phyloP scores from a whole-genome alignment of 37 sponge, comb jelly and placozoan genomes.

The Theonella swinhoei region DNA sequence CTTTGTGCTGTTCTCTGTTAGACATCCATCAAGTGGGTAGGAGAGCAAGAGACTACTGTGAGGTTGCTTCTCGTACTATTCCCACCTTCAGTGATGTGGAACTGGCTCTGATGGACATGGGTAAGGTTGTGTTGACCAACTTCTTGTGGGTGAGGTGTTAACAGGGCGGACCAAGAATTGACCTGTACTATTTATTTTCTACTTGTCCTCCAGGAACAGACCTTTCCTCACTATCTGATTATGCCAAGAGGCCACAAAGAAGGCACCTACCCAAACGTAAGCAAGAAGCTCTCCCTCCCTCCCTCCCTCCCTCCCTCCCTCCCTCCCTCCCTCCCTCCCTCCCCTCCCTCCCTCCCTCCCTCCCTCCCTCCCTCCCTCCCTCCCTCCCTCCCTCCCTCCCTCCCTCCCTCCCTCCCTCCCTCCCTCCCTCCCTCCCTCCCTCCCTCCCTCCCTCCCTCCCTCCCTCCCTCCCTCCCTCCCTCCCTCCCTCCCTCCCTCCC shows the following conservation, averaged over 20 bases:
- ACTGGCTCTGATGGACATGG: conserved; percentile 60
- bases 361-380: no score
- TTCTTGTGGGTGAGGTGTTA: neutral
- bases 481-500: no score
- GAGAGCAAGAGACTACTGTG: conserved; percentile 55
- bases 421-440: no score
- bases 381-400: no score
- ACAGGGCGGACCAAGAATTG: no score
- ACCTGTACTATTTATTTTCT: no score
- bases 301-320: conserved; percentile 18
- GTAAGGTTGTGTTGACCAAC: neutral
- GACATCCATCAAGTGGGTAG: conserved; percentile 73
- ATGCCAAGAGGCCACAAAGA: conserved; percentile 66
- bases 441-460: no score
- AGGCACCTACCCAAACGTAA: conserved; percentile 76
- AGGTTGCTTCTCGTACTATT: conserved; percentile 60
- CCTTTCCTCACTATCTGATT: conserved; percentile 29
- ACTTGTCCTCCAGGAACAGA: conserved; percentile 32
- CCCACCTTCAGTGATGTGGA: conserved; percentile 76
- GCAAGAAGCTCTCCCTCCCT: conserved; percentile 61
- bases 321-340: neutral
- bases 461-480: no score
- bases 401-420: no score
- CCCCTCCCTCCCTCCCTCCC: neutral
- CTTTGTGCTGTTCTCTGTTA: neutral